Percentiles rank a stretch among this genome's conserved stretches.
These are phyloP conservation scores for Emys orbicularis DNA, from an alignment of 2,797 vertebrate species.

Conservation along the genomic window DNA sequence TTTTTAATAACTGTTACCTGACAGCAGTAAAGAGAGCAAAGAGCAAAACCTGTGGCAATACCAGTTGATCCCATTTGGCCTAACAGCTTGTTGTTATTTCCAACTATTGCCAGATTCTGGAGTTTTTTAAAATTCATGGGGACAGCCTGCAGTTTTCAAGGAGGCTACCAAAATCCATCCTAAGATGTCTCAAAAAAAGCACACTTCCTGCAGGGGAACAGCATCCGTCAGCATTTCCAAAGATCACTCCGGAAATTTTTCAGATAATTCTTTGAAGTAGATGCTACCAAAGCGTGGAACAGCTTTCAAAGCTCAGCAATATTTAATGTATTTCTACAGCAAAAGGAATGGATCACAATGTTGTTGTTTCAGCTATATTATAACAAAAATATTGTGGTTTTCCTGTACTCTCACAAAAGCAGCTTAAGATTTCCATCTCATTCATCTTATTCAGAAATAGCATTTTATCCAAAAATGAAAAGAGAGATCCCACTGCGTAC, in stretches of 20 bases:
- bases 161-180: slow-evolving; percentile 32
- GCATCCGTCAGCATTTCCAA: slow-evolving; percentile 65
- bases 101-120: not conserved
- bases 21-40: slow-evolving; percentile 12
- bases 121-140: slow-evolving; percentile 41
- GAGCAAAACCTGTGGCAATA: slow-evolving; percentile 52
- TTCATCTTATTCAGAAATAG: slow-evolving; percentile 62
- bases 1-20: slow-evolving; percentile 36
- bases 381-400: slow-evolving; percentile 77
- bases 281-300: slow-evolving; percentile 33
- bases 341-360: slow-evolving; percentile 48
- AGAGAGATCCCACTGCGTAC: slow-evolving; percentile 65
- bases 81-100: slow-evolving; percentile 40
- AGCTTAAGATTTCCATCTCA: slow-evolving; percentile 53
- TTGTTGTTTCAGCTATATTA: slow-evolving; percentile 75
- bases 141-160: slow-evolving; percentile 34
- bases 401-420: slow-evolving; percentile 68
- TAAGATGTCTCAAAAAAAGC: slow-evolving; percentile 49
- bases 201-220: slow-evolving; percentile 63
- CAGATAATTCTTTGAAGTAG: slow-evolving; percentile 75
- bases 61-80: slow-evolving; percentile 30
- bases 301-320: slow-evolving; percentile 66
- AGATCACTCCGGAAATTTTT: slow-evolving; percentile 57
- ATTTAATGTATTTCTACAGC: slow-evolving; percentile 53
- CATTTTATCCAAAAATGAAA: slow-evolving; percentile 43